Base-by-base conservation (phyloP, 2,888 invertebrate species). In the Nephrotoma appendiculata region DNA sequence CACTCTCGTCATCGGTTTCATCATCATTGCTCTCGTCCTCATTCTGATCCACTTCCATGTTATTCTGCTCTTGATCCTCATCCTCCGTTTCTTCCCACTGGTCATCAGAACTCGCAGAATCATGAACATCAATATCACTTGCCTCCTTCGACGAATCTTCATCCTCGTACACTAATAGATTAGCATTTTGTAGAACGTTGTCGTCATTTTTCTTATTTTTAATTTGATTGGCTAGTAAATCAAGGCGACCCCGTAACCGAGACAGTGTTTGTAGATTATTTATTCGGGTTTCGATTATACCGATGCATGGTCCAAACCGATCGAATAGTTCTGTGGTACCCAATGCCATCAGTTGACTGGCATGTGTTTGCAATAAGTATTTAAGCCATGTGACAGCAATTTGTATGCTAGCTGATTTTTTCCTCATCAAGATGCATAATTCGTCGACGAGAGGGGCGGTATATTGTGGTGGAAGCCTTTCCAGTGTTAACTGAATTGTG, bases 401-500 rank as follows among this genome's bases (percentile, higher is more conserved):
- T 88, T 89, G 89, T n/a, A 91, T 90, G 87, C 92, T 91, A 86
- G 93, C 92, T 0, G 95, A 95, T 90, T 94, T 96, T 88, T 94
- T 94, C 87, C 94, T 93, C 88, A 97, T 93, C 91, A 95, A 92
- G 4, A 91, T 90, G 0, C 94, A 94, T 0, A 98, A 92, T 90
- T 97, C 96, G 88, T 95, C 93, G 5, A 98, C 90, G 12, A 98
- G 91, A 0, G 94, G 94, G 0, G 95, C 93, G 41, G 98, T 93
- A 87, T 95, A 95, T 88, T 95, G 95, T 0, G 97, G 93, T 0
- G 98, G 97, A 87, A 98, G 91, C 86, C 94, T 93, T 87, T 94
- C 92, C 19, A 98, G 92, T 0, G 98, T 98, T 88, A 95, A 94
- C 83, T 92, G 91, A 6, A 98, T 96, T 0, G 96, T 93, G 0